phyloP scores from a whole-genome alignment of 2,888 invertebrate species.

The Eudasyphora cyanicolor region DNA sequence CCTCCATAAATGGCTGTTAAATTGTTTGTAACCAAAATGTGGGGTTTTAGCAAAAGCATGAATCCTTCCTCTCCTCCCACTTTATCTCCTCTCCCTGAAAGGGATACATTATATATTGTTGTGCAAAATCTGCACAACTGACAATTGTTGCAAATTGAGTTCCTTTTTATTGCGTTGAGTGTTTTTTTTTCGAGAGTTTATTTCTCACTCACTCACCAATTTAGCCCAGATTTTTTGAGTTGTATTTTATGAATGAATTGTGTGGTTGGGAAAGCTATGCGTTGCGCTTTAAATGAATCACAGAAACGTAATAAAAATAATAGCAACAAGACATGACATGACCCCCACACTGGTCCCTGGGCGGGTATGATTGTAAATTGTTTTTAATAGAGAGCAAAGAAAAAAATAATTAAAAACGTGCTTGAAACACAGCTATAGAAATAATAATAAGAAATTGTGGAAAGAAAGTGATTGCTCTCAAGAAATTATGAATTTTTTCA shows the following conservation, averaged over 20 bases:
- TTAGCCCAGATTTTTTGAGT: constrained; percentile 4
- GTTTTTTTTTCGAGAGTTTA: background rate
- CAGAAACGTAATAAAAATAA: constrained; percentile 2
- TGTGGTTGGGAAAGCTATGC: background rate
- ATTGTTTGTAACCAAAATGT: constrained; percentile 28
- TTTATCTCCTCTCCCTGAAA: background rate
- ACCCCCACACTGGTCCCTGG: background rate
- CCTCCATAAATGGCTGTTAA: constrained; percentile 51
- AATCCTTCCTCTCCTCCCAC: constrained; percentile 7
- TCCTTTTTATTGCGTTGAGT: constrained; percentile 56
- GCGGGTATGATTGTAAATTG: constrained; percentile 8
- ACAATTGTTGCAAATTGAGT: constrained; percentile 75
- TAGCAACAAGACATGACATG: background rate
- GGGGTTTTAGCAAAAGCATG: constrained; percentile 36
- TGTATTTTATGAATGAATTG: constrained; percentile 24
- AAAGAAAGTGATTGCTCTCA: background rate
- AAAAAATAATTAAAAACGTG: constrained; percentile 25
- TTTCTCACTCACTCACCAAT: too few relatives aligned
- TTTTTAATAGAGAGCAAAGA: constrained; percentile 16
- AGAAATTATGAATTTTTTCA: background rate
- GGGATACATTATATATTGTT: constrained; percentile 9
- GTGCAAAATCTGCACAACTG: constrained; percentile 68
- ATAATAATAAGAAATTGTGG: background rate
- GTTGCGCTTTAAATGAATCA: background rate
- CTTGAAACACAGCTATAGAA: background rate